Evolutionary conservation across 2,113 vertebrate species (phyloP), one percentile per base, ranked within the genome.

Genomic region (Amazona guildingii): DNA sequence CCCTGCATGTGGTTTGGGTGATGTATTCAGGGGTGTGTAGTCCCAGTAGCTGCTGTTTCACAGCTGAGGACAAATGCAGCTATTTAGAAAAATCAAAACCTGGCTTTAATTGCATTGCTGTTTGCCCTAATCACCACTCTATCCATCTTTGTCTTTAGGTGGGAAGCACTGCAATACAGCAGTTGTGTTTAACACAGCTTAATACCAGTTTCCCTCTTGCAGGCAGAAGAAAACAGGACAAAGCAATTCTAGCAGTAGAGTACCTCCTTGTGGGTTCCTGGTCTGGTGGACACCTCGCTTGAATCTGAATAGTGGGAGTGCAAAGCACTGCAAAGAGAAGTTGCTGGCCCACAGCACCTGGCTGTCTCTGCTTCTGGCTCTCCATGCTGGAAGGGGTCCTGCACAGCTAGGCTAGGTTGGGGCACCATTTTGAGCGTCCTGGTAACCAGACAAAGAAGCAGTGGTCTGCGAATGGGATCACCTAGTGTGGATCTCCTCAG

Each of bases 271-370:
- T 16, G 52, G 18, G 31, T 39, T 68, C n/a, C 46, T 75, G 78
- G 2, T 35, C 43, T 81, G 78, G 49, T 29, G 52, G 28, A 29
- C 52, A 54, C 52, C 52, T 29, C 1, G 25, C 19, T 23, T 57
- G 25, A 44, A 10, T 37, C 85, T 1, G 1, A 33, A 1, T 2
- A 68, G 17, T 3, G 8, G 31, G 20, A 43, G 1, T 6, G 43
- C 2, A 3, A 35, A 31, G 68, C 6, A 17, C 27, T 8, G 3
- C 9, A 1, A 6, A 21, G 73, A 54, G 63, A 20, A 69, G 3
- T 4, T 0, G 11, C 46, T 2, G 13, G 2, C 52, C 24, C 46
- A 46, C 57, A 79, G 70, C 67, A 3, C 16, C 28, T 54, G 52
- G 15, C 51, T 54, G 80, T 7, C 37, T 63, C 55, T 52, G 55